A percentile compares a stretch with the other conserved stretches of the same genome.
phyloP scores from a whole-genome alignment of 1,140 invertebrate species.

The Colletes gigas region DNA sequence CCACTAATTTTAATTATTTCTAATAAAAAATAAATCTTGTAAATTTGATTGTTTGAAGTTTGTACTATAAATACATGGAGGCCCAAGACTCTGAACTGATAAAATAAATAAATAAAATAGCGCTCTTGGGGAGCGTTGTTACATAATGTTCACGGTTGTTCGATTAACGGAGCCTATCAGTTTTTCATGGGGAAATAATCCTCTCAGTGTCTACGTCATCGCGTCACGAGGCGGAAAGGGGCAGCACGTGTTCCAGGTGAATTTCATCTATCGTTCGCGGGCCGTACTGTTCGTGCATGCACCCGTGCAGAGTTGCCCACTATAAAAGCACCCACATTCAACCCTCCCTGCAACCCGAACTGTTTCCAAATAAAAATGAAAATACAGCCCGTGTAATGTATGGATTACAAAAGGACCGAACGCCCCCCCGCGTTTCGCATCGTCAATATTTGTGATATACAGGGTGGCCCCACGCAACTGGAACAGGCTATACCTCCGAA shows the following conservation, averaged over 20 bases:
- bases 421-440: slow-evolving; percentile 10
- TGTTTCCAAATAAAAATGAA: slow-evolving; percentile 57
- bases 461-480: too few relatives aligned
- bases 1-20: too few relatives aligned
- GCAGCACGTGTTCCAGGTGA: slow-evolving; percentile 59
- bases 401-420: slow-evolving; percentile 58
- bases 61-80: too few relatives aligned
- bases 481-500: too few relatives aligned
- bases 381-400: slow-evolving; percentile 59
- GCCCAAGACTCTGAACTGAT: too few relatives aligned
- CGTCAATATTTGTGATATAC: slow-evolving; percentile 50
- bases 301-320: not conserved
- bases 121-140: slow-evolving; percentile 36
- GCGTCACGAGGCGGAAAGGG: slow-evolving; percentile 63
- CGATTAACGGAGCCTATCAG: slow-evolving; percentile 63
- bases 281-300: not conserved
- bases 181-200: slow-evolving; percentile 68
- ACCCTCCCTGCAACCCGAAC: slow-evolving; percentile 18
- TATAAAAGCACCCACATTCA: slow-evolving; percentile 16
- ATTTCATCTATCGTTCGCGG: slow-evolving; percentile 56
- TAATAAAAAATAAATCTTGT: too few relatives aligned
- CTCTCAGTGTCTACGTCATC: slow-evolving; percentile 55
- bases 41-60: too few relatives aligned
- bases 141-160: slow-evolving; percentile 49
- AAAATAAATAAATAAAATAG: too few relatives aligned